A percentile compares a stretch with the other conserved stretches of the same genome.
Evolutionary conservation across 2,888 invertebrate genomes (phyloP).

Genomic region (Eutolmus rufibarbis): DNA sequence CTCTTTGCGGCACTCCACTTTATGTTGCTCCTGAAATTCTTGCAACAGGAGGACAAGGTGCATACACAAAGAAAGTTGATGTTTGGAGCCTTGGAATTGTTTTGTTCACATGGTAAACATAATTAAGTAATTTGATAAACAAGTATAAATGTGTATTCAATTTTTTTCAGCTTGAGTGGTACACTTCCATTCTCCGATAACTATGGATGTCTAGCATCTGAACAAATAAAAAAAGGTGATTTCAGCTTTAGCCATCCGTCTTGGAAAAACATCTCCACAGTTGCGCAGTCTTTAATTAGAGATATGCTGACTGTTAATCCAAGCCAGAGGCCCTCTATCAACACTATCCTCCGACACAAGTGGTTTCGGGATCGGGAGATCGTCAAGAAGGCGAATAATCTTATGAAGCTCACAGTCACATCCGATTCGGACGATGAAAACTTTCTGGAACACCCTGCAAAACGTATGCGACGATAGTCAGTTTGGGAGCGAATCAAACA

Average conservation of each 20-base stretch:
- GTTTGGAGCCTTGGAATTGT: slow-evolving; percentile 95
- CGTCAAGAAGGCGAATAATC: slow-evolving; percentile 54
- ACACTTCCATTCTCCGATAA: slow-evolving; percentile 74
- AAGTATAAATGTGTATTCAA: too few relatives aligned
- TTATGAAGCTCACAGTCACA: slow-evolving; percentile 56
- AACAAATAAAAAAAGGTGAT: slow-evolving; percentile 75
- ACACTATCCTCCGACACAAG: slow-evolving; percentile 56
- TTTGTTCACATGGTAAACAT: slow-evolving; percentile 79
- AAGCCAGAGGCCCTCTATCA: slow-evolving; percentile 57
- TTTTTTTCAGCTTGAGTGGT: slow-evolving; percentile 74
- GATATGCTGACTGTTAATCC: slow-evolving; percentile 74
- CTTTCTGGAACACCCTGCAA: slow-evolving; percentile 59
- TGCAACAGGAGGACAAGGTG: slow-evolving; percentile 67
- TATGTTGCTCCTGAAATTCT: slow-evolving; percentile 92
- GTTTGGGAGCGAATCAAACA: too few relatives aligned
- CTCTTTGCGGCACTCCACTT: slow-evolving; percentile 88
- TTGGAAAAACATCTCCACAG: slow-evolving; percentile 73
- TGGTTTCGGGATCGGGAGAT: slow-evolving; percentile 58
- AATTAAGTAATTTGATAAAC: too few relatives aligned
- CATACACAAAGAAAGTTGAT: slow-evolving; percentile 81
- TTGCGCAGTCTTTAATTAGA: slow-evolving; percentile 74
- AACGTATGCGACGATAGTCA: slow-evolving; percentile 51
- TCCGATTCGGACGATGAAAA: slow-evolving; percentile 55
- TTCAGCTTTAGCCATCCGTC: slow-evolving; percentile 69
- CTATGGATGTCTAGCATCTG: slow-evolving; percentile 66